Evolutionary conservation across 2,888 invertebrate species (phyloP), one percentile per base, ranked within the genome.

Genomic region (Ectobius pallidus): DNA sequence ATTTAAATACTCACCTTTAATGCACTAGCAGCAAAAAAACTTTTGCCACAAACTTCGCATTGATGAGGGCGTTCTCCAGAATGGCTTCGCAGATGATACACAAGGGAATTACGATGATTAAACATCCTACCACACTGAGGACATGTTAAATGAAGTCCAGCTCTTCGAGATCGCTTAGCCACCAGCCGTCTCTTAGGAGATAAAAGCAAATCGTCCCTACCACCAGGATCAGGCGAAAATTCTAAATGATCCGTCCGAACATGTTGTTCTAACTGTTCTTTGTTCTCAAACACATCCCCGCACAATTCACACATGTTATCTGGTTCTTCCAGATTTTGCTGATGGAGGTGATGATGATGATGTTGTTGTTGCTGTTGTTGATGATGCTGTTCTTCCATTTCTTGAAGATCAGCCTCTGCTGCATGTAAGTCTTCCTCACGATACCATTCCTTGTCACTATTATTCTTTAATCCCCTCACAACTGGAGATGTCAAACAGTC

Each of bases 81-180:
- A 79, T 94, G 95, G 55, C 93, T 92, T 77, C 92, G 83, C 84
- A 91, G 86, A 79, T 96, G 95, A 82, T 95, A 95, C 74, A 94
- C 88, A 69, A 95, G 83, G 9, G 95, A 95, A 82, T 95, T 95
- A 74, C 92, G 86, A 77, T 95, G 94, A 72, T 89, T 88, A 81
- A 95, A 95, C 71, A 90, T 87, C 20, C 93, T 84, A 14, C 87
- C 87, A 78, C 96, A 96, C 77, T 90, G 86, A 3, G 85, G 84
- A 78, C 93, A 93, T 3, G 84, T 82, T 73, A 88, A 79, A 72
- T 85, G 77, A 52, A 71, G 46, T 22, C 68, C 74, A 22, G 30
- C 39, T 42, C 73, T 69, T 14, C 70, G 46, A 1, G 69, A 39
- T 34, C 61, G 68, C 58, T 73, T 75, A 1, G 18, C 63, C 27